These are phyloP conservation scores for Pachliopta kotzebuea DNA, from an alignment of 2,888 invertebrate species.

Conservation along the genomic window DNA sequence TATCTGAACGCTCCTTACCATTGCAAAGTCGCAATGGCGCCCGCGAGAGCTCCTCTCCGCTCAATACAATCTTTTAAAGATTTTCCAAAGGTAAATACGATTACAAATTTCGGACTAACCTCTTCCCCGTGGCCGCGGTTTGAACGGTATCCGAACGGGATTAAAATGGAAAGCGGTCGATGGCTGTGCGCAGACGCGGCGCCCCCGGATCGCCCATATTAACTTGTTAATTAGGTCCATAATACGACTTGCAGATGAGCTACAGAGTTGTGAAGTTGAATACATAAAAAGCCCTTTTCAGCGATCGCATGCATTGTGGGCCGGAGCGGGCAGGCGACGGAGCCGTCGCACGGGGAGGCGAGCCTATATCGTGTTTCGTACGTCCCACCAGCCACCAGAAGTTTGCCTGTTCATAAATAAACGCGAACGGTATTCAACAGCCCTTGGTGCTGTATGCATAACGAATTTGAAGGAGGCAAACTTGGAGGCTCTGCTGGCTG, in stretches of 20 bases:
- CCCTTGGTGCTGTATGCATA: conserved; percentile 82
- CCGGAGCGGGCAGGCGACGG: conserved; percentile 46
- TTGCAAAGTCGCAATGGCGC: conserved; percentile 74
- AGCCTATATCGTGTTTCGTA: conserved; percentile 74
- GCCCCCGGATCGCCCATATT: conserved; percentile 88
- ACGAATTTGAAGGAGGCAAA: conserved; percentile 82
- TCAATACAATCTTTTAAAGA: conserved; percentile 46
- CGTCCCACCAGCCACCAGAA: conserved; percentile 79
- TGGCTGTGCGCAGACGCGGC: conserved; percentile 74
- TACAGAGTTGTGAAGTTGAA: conserved; percentile 84
- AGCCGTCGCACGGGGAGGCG: conserved; percentile 50
- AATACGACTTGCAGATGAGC: conserved; percentile 95
- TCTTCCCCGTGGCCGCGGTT: conserved; percentile 34
- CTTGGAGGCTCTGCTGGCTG: conserved; percentile 80
- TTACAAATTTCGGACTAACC: conserved; percentile 43
- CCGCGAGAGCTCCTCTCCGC: conserved; percentile 48
- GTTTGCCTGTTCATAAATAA: conserved; percentile 82
- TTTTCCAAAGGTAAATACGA: conserved; percentile 59
- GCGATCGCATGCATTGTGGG: conserved; percentile 76
- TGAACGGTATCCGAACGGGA: conserved; percentile 34
- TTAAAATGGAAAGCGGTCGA: conserved; percentile 33
- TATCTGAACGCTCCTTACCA: conserved; percentile 79
- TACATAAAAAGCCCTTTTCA: conserved; percentile 85
- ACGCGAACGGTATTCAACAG: conserved; percentile 82
- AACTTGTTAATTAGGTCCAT: conserved; percentile 95